Percentiles rank a stretch among this genome's conserved stretches.
phyloP scores from a whole-genome alignment of 1,140 invertebrate species.

The Rhopalosiphum padi region DNA sequence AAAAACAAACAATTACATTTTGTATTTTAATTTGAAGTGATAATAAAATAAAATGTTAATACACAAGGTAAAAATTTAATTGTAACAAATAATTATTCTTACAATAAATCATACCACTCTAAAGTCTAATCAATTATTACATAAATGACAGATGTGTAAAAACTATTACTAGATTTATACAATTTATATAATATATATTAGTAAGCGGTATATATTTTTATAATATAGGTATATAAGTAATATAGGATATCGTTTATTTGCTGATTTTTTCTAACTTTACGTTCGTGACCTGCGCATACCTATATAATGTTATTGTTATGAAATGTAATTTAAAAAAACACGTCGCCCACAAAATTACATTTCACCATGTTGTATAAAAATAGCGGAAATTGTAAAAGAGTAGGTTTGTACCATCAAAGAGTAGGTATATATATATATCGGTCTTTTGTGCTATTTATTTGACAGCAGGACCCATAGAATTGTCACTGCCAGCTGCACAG shows the following conservation, averaged over 20 bases:
- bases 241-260: background rate
- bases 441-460: background rate
- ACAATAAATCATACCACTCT: too few relatives aligned
- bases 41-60: too few relatives aligned
- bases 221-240: too few relatives aligned
- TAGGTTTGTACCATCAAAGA: background rate
- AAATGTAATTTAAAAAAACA: conserved; percentile 13
- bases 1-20: background rate
- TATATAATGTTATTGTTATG: background rate
- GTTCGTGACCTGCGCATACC: background rate
- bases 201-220: too few relatives aligned
- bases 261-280: background rate
- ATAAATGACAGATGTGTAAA: too few relatives aligned
- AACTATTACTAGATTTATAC: too few relatives aligned
- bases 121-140: too few relatives aligned
- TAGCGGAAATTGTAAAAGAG: background rate
- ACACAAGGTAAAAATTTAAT: too few relatives aligned
- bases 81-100: too few relatives aligned
- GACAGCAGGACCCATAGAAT: conserved; percentile 7
- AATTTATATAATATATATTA: too few relatives aligned
- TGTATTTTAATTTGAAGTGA: too few relatives aligned
- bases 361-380: background rate
- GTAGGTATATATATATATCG: background rate
- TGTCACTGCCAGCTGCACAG: conserved; percentile 12
- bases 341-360: background rate